Evolutionary conservation across 2,797 vertebrate genomes (phyloP), one percentile per base, ranked within the genome.

Genomic region (Pseudochromis fuscus): DNA sequence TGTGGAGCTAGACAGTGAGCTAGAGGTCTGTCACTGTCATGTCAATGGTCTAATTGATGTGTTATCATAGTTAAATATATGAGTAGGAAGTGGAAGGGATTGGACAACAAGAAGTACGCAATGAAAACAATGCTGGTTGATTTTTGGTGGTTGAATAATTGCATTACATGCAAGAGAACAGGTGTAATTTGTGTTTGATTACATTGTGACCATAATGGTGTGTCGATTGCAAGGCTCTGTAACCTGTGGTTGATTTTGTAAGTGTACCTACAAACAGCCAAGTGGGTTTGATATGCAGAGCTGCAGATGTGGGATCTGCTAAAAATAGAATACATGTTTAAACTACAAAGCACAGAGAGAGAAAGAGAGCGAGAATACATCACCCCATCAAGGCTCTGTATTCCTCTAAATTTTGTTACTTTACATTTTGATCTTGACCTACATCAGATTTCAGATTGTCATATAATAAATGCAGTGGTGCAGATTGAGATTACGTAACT

Each of bases 301-400:
- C 68, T 59, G 67, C 67, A 81, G 63, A 86, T 82, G 83, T 81
- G 59, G 57, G 62, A 74, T 45, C 16, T 10, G 33, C 77, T 84
- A 81, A 81, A 79, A 78, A 87, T 84, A 85, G 72, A 76, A 60
- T 28, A 38, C 52, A 77, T 30, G 51, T 68, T 46, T 35, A 53
- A 81, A 67, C 52, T 63, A 57, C 53, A 79, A 64, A 72, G 49
- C 56, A 55, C 27, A 31, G 7, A 13, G 13, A 60, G 19, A 38
- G 33, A 49, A 16, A 44, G 13, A 28, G 63, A 23, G 56, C 23
- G 52, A 7, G 48, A 38, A 15, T 12, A 31, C 35, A 25, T 19
- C 25, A 6, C 6, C 49, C 1, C 21, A 31, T 48, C 2, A 31
- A 56, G 42, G 31, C 57, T 66, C 45, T 40, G 37, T 37, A 16